phyloP scores from a whole-genome alignment of 1,140 invertebrate genomes.

The Paralvinella palmiformis region DNA sequence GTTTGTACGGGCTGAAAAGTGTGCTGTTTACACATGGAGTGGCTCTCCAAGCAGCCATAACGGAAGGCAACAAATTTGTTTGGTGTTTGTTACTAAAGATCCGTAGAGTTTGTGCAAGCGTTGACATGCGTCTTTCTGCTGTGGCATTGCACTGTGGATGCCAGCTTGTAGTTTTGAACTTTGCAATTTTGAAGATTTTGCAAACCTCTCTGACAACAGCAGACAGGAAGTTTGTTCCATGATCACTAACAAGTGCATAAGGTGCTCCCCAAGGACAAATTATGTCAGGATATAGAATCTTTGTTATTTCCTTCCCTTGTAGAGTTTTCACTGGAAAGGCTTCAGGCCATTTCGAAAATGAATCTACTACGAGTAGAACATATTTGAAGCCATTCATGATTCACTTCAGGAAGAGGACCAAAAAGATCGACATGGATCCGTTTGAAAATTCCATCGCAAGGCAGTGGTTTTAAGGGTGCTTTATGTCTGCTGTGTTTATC shows the following conservation, averaged over 20 bases:
- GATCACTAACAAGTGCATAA: constrained; percentile 19
- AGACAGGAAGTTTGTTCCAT: constrained; percentile 25
- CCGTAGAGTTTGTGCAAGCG: neutral
- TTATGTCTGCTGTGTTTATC: constrained; percentile 18
- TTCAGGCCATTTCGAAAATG: constrained; percentile 23
- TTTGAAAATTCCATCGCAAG: constrained; percentile 21
- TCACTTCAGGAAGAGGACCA: constrained; percentile 20
- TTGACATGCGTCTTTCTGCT: neutral
- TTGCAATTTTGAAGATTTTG: constrained; percentile 25
- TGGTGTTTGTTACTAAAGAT: neutral
- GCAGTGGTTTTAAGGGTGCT: constrained; percentile 10
- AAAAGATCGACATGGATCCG: constrained; percentile 27
- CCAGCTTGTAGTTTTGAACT: constrained; percentile 23
- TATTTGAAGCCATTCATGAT: constrained; percentile 22
- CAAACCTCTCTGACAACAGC: constrained; percentile 24
- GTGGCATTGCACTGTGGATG: constrained; percentile 19
- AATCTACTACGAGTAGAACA: constrained; percentile 25
- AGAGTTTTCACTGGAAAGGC: constrained; percentile 19
- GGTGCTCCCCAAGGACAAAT: constrained; percentile 23
- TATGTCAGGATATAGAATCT: constrained; percentile 24
- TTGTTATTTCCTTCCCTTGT: constrained; percentile 21
- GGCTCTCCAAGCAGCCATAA: too few species aligned
- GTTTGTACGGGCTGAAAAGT: too few species aligned
- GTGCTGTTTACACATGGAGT: too few species aligned
- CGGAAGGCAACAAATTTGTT: too few species aligned